Conservation (phyloP, 1,140 invertebrate genomes). For the Gonatopus flavifemur region DNA sequence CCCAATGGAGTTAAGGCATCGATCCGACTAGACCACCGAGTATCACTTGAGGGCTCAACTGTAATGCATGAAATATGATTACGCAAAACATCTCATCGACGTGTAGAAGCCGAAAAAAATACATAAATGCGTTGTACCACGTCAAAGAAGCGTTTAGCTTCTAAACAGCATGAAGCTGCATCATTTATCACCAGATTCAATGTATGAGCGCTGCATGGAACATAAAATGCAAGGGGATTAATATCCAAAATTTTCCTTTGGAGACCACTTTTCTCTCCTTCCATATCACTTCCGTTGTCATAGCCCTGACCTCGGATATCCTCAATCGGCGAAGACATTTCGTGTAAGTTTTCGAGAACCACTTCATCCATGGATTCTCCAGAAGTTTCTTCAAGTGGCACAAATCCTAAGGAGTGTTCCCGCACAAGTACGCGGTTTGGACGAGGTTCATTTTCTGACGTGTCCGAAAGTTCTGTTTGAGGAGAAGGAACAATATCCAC, state of each 20-base stretch:
- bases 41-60: conserved; percentile 9
- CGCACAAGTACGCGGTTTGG: background rate
- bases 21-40: conserved; percentile 15
- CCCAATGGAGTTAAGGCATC: conserved; percentile 7
- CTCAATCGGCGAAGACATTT: conserved; percentile 16
- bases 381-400: conserved; percentile 9
- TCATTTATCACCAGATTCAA: conserved; percentile 14
- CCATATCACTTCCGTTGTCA: conserved; percentile 45
- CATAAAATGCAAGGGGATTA: conserved; percentile 22
- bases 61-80: too few relatives aligned
- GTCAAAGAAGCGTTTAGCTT: conserved; percentile 13
- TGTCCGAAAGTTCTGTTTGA: too few relatives aligned
- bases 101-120: conserved; percentile 6
- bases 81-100: conserved; percentile 7
- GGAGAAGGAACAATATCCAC: too few relatives aligned
- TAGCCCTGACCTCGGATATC: conserved; percentile 40
- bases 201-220: conserved; percentile 1
- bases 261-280: conserved; percentile 24
- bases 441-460: too few relatives aligned
- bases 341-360: conserved; percentile 18
- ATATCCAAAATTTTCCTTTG: conserved; percentile 24
- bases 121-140: conserved; percentile 1
- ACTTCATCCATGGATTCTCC: conserved; percentile 5
- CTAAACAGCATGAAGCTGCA: background rate
- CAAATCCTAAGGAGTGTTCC: conserved; percentile 24